Percentiles rank a stretch among this genome's conserved stretches.
Conservation (phyloP, 1,140 invertebrate species). For the Olivierus martensii region DNA sequence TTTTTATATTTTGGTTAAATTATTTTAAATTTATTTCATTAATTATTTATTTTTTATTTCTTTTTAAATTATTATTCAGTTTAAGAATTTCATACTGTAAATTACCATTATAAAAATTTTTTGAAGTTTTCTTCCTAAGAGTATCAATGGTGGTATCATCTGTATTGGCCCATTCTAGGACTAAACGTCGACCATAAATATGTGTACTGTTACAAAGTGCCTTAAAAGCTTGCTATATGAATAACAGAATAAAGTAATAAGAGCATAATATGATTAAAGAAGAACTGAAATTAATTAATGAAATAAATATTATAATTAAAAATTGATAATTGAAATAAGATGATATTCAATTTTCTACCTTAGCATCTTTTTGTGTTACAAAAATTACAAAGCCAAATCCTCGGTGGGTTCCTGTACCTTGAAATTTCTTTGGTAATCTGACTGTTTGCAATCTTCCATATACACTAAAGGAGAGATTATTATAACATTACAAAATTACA, state of each 20-base stretch:
- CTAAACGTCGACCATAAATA: conserved; percentile 86
- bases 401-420: conserved; percentile 57
- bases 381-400: conserved; percentile 97
- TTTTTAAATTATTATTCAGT: no score
- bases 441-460: conserved; percentile 90
- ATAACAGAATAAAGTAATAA: no score
- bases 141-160: conserved; percentile 57
- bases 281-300: no score
- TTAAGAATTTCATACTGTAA: no score
- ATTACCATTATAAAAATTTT: neutral
- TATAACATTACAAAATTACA: no score
- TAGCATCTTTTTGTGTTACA: conserved; percentile 73
- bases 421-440: conserved; percentile 78
- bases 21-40: no score
- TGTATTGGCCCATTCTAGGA: conserved; percentile 87
- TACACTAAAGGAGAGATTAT: conserved; percentile 45
- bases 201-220: conserved; percentile 89
- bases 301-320: no score
- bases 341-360: no score
- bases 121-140: conserved; percentile 46
- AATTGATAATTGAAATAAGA: no score
- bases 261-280: no score
- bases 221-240: conserved; percentile 67
- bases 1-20: no score
- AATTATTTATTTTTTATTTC: no score